Percentiles rank a stretch among this genome's conserved stretches.
These are phyloP conservation scores for Oryzias sinensis DNA, from an alignment of 2,797 vertebrate genomes.

Conservation along the genomic window DNA sequence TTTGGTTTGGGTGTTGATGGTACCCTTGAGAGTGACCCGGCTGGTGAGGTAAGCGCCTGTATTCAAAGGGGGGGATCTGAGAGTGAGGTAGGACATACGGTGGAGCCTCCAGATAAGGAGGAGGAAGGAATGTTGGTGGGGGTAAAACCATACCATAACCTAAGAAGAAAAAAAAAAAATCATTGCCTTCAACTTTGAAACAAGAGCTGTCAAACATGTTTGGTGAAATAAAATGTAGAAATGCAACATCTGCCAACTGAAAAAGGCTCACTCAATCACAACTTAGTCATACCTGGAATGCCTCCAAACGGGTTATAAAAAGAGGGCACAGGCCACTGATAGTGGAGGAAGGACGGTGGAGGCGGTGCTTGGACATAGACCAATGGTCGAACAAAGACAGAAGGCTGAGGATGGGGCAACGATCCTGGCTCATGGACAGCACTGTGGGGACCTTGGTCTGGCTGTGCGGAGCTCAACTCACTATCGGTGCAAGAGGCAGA, in stretches of 20 bases:
- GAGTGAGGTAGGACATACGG: slow-evolving; percentile 60
- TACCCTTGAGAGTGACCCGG: slow-evolving; percentile 16
- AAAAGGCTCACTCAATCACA: no score
- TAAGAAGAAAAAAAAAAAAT: slow-evolving; percentile 2
- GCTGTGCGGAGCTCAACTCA: slow-evolving; percentile 6
- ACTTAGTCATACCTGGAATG: slow-evolving; percentile 64
- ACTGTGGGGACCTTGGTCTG: slow-evolving; percentile 21
- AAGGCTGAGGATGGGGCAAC: slow-evolving; percentile 16
- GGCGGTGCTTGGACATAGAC: slow-evolving; percentile 48
- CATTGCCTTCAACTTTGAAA: no score
- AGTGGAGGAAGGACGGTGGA: slow-evolving; percentile 51
- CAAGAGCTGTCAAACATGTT: no score
- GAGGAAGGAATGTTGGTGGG: slow-evolving; percentile 49
- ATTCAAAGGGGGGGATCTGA: slow-evolving; percentile 58
- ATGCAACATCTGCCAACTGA: no score
- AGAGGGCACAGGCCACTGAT: slow-evolving; percentile 68
- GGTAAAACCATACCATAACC: slow-evolving; percentile 70
- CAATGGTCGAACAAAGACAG: slow-evolving; percentile 19
- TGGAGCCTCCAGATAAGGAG: slow-evolving; percentile 59
- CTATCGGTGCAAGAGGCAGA: background rate
- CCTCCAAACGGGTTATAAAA: slow-evolving; percentile 53
- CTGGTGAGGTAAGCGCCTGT: slow-evolving; percentile 50
- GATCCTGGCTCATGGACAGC: slow-evolving; percentile 28
- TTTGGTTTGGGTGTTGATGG: slow-evolving; percentile 28
- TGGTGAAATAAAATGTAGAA: no score